A percentile compares a stretch with the other conserved stretches of the same genome.
phyloP scores from a whole-genome alignment of 2,888 invertebrate genomes.

The Drosophila falleni region DNA sequence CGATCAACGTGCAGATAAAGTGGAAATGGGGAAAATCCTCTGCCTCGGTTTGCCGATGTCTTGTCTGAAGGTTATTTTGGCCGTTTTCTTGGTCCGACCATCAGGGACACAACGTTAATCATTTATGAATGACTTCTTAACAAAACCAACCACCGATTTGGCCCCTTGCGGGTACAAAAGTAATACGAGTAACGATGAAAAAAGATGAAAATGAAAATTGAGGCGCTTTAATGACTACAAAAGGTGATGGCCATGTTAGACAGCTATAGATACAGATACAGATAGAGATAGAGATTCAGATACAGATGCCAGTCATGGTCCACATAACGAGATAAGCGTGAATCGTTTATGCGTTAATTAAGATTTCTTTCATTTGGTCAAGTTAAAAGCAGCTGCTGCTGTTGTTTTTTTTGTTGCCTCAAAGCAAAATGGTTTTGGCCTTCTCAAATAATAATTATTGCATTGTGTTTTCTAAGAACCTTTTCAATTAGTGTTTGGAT shows the following conservation, averaged over 20 bases:
- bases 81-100: constrained; percentile 6
- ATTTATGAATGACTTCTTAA: constrained; percentile 70
- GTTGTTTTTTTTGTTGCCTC: constrained; percentile 6
- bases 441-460: constrained; percentile 6
- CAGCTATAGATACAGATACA: constrained; percentile 19
- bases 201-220: constrained; percentile 45
- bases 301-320: constrained; percentile 33
- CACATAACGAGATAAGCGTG: constrained; percentile 65
- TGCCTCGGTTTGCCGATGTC: constrained; percentile 24
- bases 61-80: constrained; percentile 44
- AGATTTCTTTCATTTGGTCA: constrained; percentile 64
- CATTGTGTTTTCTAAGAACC: constrained; percentile 9
- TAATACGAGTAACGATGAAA: constrained; percentile 6
- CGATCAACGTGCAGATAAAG: constrained; percentile 48
- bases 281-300: constrained; percentile 7
- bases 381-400: constrained; percentile 20
- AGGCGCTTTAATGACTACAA: constrained; percentile 68
- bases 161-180: constrained; percentile 30
- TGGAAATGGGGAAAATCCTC: constrained; percentile 48
- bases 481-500: background rate
- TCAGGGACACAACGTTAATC: constrained; percentile 62
- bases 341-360: constrained; percentile 72
- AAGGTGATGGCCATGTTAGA: constrained; percentile 55
- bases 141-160: constrained; percentile 36
- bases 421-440: constrained; percentile 8